Conservation (phyloP, 1,140 invertebrate species). For the Drosophila guanche region DNA sequence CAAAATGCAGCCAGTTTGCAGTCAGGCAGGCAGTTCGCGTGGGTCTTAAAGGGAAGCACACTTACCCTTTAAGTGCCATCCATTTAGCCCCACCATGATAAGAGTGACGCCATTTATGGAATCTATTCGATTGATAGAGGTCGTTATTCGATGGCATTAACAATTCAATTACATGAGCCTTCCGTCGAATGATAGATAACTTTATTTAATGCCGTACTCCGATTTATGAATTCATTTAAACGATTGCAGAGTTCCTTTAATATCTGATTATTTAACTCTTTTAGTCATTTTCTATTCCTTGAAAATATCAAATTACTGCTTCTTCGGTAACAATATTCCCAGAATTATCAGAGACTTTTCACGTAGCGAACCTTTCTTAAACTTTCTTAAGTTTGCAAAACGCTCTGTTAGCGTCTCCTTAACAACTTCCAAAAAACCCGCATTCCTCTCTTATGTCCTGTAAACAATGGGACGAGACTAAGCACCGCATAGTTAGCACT, state of each 20-base stretch:
- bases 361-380: neutral
- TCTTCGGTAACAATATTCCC: no score
- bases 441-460: slow-evolving; percentile 29
- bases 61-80: slow-evolving; percentile 17
- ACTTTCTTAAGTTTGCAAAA: slow-evolving; percentile 1
- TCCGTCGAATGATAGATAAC: no score
- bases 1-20: slow-evolving; percentile 37
- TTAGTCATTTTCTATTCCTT: no score
- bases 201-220: no score
- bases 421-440: neutral
- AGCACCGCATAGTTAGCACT: slow-evolving; percentile 52
- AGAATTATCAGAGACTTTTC: no score
- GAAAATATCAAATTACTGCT: no score
- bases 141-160: no score
- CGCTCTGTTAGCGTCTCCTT: slow-evolving; percentile 32
- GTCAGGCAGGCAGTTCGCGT: slow-evolving; percentile 16
- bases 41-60: slow-evolving; percentile 29
- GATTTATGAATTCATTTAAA: no score
- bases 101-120: slow-evolving; percentile 14
- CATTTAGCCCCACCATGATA: slow-evolving; percentile 30
- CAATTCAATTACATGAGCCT: no score
- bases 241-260: no score
- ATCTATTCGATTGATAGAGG: slow-evolving; percentile 5
- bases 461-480: slow-evolving; percentile 36
- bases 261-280: no score